These are phyloP conservation scores for Pollenia amentaria DNA, from an alignment of 2,888 invertebrate species.

Conservation along the genomic window DNA sequence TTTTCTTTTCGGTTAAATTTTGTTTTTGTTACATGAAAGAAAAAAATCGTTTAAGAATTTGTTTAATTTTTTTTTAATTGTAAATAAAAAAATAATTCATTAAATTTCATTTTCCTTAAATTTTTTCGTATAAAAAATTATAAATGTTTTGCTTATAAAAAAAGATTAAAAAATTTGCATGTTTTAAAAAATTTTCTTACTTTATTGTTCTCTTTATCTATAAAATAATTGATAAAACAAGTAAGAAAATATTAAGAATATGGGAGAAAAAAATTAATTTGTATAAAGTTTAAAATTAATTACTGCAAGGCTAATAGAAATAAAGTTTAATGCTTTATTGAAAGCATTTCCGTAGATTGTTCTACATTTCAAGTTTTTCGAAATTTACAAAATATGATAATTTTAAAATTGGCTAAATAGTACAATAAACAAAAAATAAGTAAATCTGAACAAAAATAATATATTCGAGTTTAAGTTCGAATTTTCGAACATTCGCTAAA, in stretches of 20 bases:
- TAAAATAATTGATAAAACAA: conserved; percentile 33
- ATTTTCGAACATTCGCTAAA: too few species aligned
- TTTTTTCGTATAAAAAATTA: conserved; percentile 55
- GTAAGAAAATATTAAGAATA: conserved; percentile 49
- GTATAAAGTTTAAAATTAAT: too few species aligned
- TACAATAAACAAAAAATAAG: too few species aligned
- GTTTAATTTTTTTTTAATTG: conserved; percentile 53
- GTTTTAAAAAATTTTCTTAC: conserved; percentile 54
- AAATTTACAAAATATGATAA: too few species aligned
- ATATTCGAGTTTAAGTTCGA: too few species aligned
- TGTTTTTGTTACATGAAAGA: conserved; percentile 46
- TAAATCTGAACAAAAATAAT: too few species aligned
- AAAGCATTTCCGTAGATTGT: too few species aligned
- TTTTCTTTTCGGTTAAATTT: conserved; percentile 37
- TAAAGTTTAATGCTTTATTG: too few species aligned
- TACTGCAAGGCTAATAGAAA: too few species aligned
- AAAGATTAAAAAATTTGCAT: conserved; percentile 60
- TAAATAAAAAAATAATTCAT: conserved; percentile 66
- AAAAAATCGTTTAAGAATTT: conserved; percentile 38
- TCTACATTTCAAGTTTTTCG: too few species aligned
- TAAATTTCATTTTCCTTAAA: conserved; percentile 74
- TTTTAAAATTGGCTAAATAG: too few species aligned
- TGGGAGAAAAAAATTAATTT: too few species aligned
- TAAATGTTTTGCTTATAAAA: conserved; percentile 73
- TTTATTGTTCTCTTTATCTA: conserved; percentile 53